Evolutionary conservation across 2,888 invertebrate species (phyloP).

Genomic region (Priocnemis perturbator): DNA sequence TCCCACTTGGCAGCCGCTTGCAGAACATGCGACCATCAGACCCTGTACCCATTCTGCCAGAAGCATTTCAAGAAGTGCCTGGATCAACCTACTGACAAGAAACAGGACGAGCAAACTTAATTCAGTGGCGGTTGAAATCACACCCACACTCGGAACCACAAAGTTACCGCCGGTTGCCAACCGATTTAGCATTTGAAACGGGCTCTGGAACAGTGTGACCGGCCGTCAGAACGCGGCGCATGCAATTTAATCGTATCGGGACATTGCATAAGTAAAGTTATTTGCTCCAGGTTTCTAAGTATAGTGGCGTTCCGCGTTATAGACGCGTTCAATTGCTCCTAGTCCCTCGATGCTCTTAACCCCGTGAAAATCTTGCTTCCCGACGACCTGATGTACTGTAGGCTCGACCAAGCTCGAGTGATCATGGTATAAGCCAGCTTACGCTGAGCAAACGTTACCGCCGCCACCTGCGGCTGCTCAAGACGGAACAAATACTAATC

Average conservation of each 20-base stretch:
- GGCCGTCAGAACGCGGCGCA: background rate
- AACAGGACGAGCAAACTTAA: conserved; percentile 38
- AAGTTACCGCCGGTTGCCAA: too few relatives aligned
- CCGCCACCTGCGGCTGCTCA: too few relatives aligned
- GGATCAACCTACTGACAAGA: conserved; percentile 58
- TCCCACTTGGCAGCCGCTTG: conserved; percentile 73
- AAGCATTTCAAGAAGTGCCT: conserved; percentile 73
- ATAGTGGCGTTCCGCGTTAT: conserved; percentile 38
- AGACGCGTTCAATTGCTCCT: conserved; percentile 50
- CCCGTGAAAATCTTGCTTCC: conserved; percentile 15
- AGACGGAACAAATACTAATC: too few relatives aligned
- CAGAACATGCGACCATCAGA: conserved; percentile 71
- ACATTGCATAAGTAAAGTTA: conserved; percentile 47
- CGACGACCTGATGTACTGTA: too few relatives aligned
- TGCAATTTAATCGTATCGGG: conserved; percentile 8
- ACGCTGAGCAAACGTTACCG: too few relatives aligned
- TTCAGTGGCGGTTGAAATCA: background rate
- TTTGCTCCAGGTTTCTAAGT: conserved; percentile 51
- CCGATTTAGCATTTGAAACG: too few relatives aligned
- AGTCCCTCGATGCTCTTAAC: conserved; percentile 44
- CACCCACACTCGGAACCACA: too few relatives aligned
- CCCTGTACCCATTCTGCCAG: conserved; percentile 70
- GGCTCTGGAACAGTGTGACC: background rate
- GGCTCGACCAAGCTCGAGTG: too few relatives aligned
- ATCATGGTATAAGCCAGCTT: too few relatives aligned